These are phyloP conservation scores for Prunella himalayana DNA, from an alignment of 2,113 vertebrate species.

Conservation along the genomic window DNA sequence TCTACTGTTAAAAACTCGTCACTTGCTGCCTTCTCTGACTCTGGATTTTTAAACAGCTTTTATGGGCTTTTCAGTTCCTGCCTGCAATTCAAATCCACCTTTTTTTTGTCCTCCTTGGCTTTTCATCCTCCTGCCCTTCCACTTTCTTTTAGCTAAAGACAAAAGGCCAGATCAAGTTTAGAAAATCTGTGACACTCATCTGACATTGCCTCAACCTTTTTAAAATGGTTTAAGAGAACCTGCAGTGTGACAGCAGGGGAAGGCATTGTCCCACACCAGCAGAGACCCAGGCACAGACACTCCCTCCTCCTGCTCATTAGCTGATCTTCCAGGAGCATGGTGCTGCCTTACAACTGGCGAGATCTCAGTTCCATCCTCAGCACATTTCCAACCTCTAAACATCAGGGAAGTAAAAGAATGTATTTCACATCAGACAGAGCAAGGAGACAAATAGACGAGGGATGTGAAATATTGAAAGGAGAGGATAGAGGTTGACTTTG, in stretches of 20 bases:
- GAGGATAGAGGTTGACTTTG: neutral
- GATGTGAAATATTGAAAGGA: neutral
- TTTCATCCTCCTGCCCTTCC: neutral
- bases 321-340: neutral
- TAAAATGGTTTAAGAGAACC: neutral
- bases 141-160: neutral
- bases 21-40: slow-evolving; percentile 37
- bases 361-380: neutral
- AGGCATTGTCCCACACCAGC: neutral
- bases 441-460: neutral
- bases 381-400: neutral
- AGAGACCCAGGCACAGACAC: neutral
- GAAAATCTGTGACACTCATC: neutral
- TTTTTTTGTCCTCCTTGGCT: neutral
- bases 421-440: neutral
- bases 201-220: neutral
- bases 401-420: neutral
- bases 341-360: neutral
- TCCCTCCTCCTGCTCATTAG: neutral
- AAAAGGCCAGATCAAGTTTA: neutral
- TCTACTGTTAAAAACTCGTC: slow-evolving; percentile 7
- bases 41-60: neutral
- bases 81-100: neutral
- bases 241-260: neutral
- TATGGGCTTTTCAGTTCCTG: neutral